These are phyloP conservation scores for Diuraphis noxia DNA, from an alignment of 1,140 invertebrate genomes.

Conservation along the genomic window DNA sequence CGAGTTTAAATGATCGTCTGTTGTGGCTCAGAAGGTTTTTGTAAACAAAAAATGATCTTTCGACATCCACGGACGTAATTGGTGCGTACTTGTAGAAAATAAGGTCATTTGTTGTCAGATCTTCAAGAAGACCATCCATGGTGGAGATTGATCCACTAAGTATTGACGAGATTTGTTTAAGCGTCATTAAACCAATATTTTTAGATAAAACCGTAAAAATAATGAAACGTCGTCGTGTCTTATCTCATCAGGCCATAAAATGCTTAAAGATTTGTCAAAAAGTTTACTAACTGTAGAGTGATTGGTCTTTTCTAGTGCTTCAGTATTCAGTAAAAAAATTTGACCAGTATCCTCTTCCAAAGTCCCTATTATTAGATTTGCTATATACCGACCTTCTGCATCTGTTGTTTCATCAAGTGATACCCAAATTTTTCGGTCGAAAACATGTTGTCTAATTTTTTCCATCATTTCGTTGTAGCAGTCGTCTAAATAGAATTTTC, in stretches of 20 bases:
- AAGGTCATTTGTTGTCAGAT: background rate
- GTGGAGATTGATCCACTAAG: too few relatives aligned
- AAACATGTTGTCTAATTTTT: too few relatives aligned
- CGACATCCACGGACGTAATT: conserved; percentile 2
- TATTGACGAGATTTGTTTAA: too few relatives aligned
- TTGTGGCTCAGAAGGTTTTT: background rate
- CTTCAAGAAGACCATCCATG: too few relatives aligned
- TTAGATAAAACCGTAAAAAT: conserved; percentile 20
- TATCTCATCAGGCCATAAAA: background rate
- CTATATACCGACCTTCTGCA: background rate
- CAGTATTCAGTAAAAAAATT: background rate
- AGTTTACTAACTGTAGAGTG: background rate
- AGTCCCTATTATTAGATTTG: too few relatives aligned
- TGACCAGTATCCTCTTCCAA: too few relatives aligned
- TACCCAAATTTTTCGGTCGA: too few relatives aligned
- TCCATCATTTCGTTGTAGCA: background rate
- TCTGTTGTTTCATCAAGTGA: too few relatives aligned
- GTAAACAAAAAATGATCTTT: background rate
- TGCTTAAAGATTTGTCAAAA: background rate
- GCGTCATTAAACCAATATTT: background rate
- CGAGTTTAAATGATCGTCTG: background rate
- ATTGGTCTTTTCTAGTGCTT: background rate
- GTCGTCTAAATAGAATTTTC: background rate
- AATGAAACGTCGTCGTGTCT: background rate
- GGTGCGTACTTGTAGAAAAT: conserved; percentile 14